A percentile compares a stretch with the other conserved stretches of the same genome.
phyloP scores from a whole-genome alignment of 53 echinoderm and acorn worm genomes.

The Astropecten irregularis region DNA sequence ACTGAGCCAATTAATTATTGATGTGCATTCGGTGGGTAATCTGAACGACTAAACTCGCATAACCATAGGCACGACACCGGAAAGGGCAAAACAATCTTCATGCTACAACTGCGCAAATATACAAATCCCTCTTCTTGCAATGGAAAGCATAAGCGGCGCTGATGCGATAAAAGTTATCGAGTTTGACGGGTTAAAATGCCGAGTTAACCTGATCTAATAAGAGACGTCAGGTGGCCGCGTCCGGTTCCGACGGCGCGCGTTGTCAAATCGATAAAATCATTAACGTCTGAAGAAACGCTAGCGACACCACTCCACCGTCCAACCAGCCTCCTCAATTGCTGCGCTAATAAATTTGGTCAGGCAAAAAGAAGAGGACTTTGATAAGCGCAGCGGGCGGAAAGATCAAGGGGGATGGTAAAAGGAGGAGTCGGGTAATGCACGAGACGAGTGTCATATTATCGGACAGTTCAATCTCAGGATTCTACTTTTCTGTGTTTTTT shows the following conservation, averaged over 20 bases:
- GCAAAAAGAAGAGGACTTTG: background rate
- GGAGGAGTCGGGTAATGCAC: too few relatives aligned
- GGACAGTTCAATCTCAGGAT: too few relatives aligned
- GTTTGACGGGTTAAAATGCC: conserved; percentile 57
- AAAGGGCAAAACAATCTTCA: conserved; percentile 20
- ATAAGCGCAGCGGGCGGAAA: too few relatives aligned
- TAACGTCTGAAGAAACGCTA: conserved; percentile 38
- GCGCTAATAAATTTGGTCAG: conserved; percentile 47
- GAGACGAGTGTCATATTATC: too few relatives aligned
- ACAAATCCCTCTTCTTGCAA: background rate
- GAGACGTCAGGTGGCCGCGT: conserved; percentile 54
- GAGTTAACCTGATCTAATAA: conserved; percentile 51
- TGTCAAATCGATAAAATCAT: conserved; percentile 56
- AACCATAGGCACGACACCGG: conserved; percentile 50
- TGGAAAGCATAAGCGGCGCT: background rate
- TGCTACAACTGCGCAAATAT: conserved; percentile 52
- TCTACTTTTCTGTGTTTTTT: too few relatives aligned
- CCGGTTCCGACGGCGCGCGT: conserved; percentile 43
- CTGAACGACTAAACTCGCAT: conserved; percentile 32
- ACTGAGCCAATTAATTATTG: conserved; percentile 46
- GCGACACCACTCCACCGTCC: conserved; percentile 41
- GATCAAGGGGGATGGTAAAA: too few relatives aligned
- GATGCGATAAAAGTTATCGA: conserved; percentile 14
- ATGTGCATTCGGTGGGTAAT: conserved; percentile 44
- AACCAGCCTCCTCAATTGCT: conserved; percentile 6